Evolutionary conservation across 2,888 invertebrate species (phyloP).

Genomic region (Petrolisthes cinctipes): DNA sequence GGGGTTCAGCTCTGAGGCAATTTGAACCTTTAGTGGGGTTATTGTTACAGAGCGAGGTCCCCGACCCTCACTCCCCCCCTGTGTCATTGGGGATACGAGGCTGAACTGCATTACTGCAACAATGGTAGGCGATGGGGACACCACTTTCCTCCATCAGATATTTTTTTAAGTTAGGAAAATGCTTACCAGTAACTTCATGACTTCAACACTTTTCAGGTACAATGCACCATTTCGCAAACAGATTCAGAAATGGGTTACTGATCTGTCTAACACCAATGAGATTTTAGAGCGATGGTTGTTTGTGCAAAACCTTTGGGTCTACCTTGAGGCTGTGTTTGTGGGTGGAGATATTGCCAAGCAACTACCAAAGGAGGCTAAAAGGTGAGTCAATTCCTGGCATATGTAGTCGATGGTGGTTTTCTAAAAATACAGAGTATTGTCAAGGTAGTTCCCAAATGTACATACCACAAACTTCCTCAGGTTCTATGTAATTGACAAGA

Average conservation of each 20-base stretch:
- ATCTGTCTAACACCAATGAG: constrained; percentile 95
- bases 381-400: constrained; percentile 69
- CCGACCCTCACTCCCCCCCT: not conserved
- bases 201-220: constrained; percentile 74
- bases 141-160: no score
- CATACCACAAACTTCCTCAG: constrained; percentile 65
- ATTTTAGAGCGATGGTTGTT: constrained; percentile 95
- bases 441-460: no score
- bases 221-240: constrained; percentile 97
- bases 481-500: constrained; percentile 96
- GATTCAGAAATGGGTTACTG: constrained; percentile 94
- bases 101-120: not conserved
- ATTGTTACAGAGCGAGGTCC: no score
- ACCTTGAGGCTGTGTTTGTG: constrained; percentile 96
- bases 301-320: constrained; percentile 99
- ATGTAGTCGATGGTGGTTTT: no score
- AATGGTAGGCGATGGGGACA: no score
- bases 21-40: no score
- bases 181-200: no score
- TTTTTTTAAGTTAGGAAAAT: no score
- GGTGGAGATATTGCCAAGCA: constrained; percentile 99
- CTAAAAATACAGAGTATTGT: no score
- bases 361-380: constrained; percentile 91
- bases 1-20: no score
- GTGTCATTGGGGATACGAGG: not conserved